phyloP scores from a whole-genome alignment of 2,888 invertebrate genomes.

The Amblyjoppa proteus region DNA sequence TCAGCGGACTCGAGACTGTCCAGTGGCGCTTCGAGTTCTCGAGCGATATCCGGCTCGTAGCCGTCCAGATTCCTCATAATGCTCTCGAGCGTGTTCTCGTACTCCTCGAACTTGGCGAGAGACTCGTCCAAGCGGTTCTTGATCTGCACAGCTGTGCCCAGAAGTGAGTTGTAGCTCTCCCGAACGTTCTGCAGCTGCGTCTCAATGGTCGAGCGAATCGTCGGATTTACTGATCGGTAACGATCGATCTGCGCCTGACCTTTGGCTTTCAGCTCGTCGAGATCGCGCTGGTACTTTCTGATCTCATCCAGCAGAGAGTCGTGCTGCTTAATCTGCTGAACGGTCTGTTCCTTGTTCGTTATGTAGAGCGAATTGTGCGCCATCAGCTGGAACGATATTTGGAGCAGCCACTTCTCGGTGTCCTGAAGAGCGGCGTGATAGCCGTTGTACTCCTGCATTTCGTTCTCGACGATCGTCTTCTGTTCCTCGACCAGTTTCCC shows the following conservation, averaged over 20 bases:
- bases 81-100: constrained; percentile 95
- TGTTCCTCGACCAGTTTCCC: constrained; percentile 88
- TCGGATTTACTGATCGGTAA: constrained; percentile 90
- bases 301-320: constrained; percentile 91
- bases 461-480: constrained; percentile 90
- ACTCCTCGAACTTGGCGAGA: constrained; percentile 96
- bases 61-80: constrained; percentile 93
- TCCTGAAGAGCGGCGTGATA: constrained; percentile 97
- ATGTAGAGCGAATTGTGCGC: constrained; percentile 97
- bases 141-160: constrained; percentile 96
- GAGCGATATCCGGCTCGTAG: constrained; percentile 91
- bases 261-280: constrained; percentile 93
- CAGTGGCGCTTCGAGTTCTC: constrained; percentile 91
- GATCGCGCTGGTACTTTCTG: constrained; percentile 92
- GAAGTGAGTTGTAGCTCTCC: constrained; percentile 95
- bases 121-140: constrained; percentile 95
- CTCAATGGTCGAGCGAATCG: constrained; percentile 92
- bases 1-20: constrained; percentile 91
- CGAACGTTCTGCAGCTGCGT: constrained; percentile 95
- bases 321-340: constrained; percentile 96
- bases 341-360: constrained; percentile 95
- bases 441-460: constrained; percentile 93
- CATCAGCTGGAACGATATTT: constrained; percentile 98
- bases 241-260: constrained; percentile 94
- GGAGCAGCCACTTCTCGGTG: constrained; percentile 97